Evolutionary conservation across 30 jellyfish, hydroid and myxozoan species (phyloP), one percentile per base, ranked within the genome.

Genomic region (Catostylus mosaicus): DNA sequence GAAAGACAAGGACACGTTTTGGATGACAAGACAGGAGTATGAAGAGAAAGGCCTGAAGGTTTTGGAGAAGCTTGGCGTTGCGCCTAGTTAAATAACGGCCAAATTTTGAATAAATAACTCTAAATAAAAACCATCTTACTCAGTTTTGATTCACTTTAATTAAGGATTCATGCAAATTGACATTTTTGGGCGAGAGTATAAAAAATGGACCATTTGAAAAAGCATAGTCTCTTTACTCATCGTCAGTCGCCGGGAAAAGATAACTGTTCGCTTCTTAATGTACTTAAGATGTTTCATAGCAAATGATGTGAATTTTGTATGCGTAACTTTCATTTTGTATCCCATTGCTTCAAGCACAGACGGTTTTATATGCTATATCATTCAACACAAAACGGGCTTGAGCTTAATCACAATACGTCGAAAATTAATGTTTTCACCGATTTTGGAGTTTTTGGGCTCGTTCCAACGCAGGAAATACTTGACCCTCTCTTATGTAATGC

Each of bases 41-140:
- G 91, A 94, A 61, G 99, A 94, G 89, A 89, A 88, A 67, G 99
- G 99, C 31, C 38, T 87, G 20, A 65, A 63, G 31, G 98, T 93
- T 4, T 62, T 93, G 87, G 93, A 88, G 80, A 93, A 93, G 74
- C 96, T 93, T n/a, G 98, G 98, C 20, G 96, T 93, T 30, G 98
- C 98, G 30, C 98, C 98, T 3, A 93, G 85, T 47, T 93, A 80
- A 64, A 36, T 71, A 30, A 27, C 35, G 51, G 22, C 34, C 1
- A 8, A 18, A 43, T 45, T 3, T 9, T 16, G 29, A 69, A 33
- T 18, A 30, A 22, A 6, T 24, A 65, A 65, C 51, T 24, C 65
- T 33, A 43, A 6, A 43, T 6, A 43, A 43, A 8, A 43, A 43
- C 56, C 56, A 59, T 22, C 11, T 59, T 22, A 59, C 26, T 59